phyloP scores from a whole-genome alignment of 2,113 vertebrate species.

The Hyperopisus bebe region DNA sequence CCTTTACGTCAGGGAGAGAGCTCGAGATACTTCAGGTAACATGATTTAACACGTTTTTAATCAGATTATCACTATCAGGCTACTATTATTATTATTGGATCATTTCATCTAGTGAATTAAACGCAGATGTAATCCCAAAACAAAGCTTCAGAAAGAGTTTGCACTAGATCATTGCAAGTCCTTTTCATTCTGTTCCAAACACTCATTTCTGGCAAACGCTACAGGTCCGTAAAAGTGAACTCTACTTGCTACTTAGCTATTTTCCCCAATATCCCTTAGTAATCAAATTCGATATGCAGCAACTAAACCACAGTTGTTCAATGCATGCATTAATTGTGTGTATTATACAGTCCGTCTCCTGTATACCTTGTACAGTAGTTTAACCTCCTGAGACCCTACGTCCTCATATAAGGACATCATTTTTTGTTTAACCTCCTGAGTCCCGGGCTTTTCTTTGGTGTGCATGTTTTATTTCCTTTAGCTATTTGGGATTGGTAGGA shows the following conservation, averaged over 20 bases:
- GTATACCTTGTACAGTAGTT: background rate
- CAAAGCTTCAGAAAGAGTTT: background rate
- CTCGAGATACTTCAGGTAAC: background rate
- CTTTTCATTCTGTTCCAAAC: background rate
- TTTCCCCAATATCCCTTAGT: background rate
- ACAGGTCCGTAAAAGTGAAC: background rate
- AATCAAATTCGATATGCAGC: background rate
- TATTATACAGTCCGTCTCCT: background rate
- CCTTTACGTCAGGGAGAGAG: background rate
- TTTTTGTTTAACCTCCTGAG: too few relatives aligned
- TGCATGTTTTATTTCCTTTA: too few relatives aligned
- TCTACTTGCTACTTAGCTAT: background rate
- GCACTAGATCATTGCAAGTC: background rate
- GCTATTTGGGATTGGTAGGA: too few relatives aligned
- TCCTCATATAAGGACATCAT: too few relatives aligned
- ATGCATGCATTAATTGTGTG: background rate
- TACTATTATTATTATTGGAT: background rate
- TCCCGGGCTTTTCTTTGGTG: too few relatives aligned
- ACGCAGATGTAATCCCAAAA: background rate
- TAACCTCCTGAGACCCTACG: too few relatives aligned
- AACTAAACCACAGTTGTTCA: background rate
- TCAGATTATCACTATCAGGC: background rate
- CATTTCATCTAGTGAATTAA: background rate
- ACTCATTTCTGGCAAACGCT: background rate
- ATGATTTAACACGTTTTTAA: background rate